These are phyloP conservation scores for mouse (Mus musculus) DNA, from an alignment of 2,113 vertebrate genomes.

Conservation along the genomic window GRCm39 chr13:104273001-104273500, in stretches of 20 bases:
- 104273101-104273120: not conserved
- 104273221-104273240: not conserved
- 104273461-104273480: not conserved
- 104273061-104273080: not conserved
- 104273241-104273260: not conserved
- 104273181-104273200: not conserved
- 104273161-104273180: not conserved
- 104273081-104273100: not conserved
- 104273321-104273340: not conserved
- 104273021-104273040: not conserved
- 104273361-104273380: not conserved
- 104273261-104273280: not conserved
- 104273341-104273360: not conserved
- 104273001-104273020: not conserved
- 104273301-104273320: not conserved
- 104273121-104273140: not conserved
- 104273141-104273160: not conserved
- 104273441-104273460: not conserved
- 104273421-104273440: not conserved
- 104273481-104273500: not conserved
- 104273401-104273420: not conserved
- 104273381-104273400: not conserved
- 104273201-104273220: not conserved
- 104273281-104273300: not conserved
- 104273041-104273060: not conserved